Evolutionary conservation across 2,888 invertebrate species (phyloP), one percentile per base, ranked within the genome.

Genomic region (Protophormia terraenovae): DNA sequence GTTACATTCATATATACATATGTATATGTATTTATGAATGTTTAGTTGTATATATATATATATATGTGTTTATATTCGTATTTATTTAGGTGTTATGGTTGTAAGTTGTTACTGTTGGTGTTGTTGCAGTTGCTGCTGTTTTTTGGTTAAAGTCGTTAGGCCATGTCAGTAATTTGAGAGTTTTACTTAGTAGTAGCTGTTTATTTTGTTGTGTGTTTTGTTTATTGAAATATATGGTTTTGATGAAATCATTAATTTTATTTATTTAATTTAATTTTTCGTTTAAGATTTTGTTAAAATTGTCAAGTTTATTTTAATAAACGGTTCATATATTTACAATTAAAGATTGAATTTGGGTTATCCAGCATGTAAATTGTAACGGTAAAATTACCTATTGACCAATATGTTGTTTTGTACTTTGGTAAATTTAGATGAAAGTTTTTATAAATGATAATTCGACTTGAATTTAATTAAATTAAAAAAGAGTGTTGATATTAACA

Each of bases 211-310:
- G 62, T 47, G 58, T 66, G 38, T 72, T 53, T 55, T 66, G 73
- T 58, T 47, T 55, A 66, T 66, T n/a, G n/a, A 80, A 79, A 78
- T 75, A 82, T 79, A 85, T 82, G 82, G 78, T 75, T 78, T 85
- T 82, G 85, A 85, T 85, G 82, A 85, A 85, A 82, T 85, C 82
- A 85, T 85, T 82, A 85, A 82, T 82, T 78, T 64, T 69, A 78
- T 82, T 75, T 55, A 85, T 78, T 73, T 78, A 12, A 55, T 66
- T 76, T 79, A 50, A 0, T 41, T 62, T 83, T 45, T 12, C 16
- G 10, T 16, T 47, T 53, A 22, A 27, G 27, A 41, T n/a, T 24
- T 66, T 19, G 55, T 16, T 12, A 10, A 72, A 66, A 78, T 73
- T 83, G 60, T 24, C 62, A 69, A 76, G 64, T 80, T 72, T 10